A percentile compares a stretch with the other conserved stretches of the same genome.
Conservation (phyloP, 2,888 invertebrate genomes). For the Scaptomyza tumidula region DNA sequence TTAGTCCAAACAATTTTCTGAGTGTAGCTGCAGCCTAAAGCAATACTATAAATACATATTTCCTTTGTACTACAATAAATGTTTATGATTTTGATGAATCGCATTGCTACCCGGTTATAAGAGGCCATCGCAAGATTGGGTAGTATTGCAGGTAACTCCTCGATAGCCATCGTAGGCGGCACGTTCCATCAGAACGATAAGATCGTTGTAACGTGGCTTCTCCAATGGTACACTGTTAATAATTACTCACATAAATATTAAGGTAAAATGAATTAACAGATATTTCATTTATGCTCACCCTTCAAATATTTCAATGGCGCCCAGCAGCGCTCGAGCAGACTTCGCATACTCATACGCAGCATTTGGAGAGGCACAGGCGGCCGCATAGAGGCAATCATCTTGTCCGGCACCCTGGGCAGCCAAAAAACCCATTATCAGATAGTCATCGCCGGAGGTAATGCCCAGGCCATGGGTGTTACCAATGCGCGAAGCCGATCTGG, state of each 20-base stretch:
- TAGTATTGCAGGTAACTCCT: slow-evolving; percentile 86
- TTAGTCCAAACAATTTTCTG: not conserved
- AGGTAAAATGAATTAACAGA: not conserved
- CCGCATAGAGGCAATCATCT: slow-evolving; percentile 90
- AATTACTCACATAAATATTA: not conserved
- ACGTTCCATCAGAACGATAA: slow-evolving; percentile 88
- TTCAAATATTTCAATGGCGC: slow-evolving; percentile 88
- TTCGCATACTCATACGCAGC: slow-evolving; percentile 89
- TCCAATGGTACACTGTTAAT: slow-evolving; percentile 70
- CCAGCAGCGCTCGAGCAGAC: slow-evolving; percentile 91
- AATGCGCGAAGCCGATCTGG: slow-evolving; percentile 71
- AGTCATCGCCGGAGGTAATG: slow-evolving; percentile 89
- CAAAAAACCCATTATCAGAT: slow-evolving; percentile 85
- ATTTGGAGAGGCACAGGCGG: slow-evolving; percentile 90
- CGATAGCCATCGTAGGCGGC: slow-evolving; percentile 88
- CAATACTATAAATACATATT: slow-evolving; percentile 55
- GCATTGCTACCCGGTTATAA: slow-evolving; percentile 34
- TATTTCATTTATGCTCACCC: slow-evolving; percentile 85
- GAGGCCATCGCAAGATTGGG: slow-evolving; percentile 85
- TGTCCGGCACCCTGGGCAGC: slow-evolving; percentile 91
- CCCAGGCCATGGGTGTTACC: slow-evolving; percentile 52
- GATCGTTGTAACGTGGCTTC: slow-evolving; percentile 87
- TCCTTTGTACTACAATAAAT: slow-evolving; percentile 61
- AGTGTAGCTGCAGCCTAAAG: slow-evolving; percentile 20
- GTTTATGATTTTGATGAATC: slow-evolving; percentile 19